These are phyloP conservation scores for Danionella cerebrum DNA, from an alignment of 2,113 vertebrate genomes.

Conservation along the genomic window DNA sequence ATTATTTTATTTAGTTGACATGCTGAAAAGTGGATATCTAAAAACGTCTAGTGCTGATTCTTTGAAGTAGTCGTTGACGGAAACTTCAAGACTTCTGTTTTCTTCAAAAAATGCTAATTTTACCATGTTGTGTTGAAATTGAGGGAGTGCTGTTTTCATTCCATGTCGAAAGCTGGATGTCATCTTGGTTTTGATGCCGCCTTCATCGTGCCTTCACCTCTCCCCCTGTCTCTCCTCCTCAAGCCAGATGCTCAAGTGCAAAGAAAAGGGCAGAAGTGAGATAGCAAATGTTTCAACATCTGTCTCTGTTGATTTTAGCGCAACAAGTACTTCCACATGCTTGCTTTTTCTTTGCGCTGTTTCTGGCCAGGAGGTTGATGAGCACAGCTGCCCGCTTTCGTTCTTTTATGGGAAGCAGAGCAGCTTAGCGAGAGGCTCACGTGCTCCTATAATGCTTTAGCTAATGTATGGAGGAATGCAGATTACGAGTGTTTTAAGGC, in stretches of 20 bases:
- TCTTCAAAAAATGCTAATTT: background rate
- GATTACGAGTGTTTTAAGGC: slow-evolving; percentile 8
- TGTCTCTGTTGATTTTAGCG: slow-evolving; percentile 48
- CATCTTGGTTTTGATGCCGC: slow-evolving; percentile 23
- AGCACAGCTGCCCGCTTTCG: slow-evolving; percentile 62
- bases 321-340: slow-evolving; percentile 68
- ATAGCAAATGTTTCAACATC: slow-evolving; percentile 64
- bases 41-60: background rate
- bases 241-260: slow-evolving; percentile 52
- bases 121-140: background rate
- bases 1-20: too few species aligned
- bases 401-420: slow-evolving; percentile 34
- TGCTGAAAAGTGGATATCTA: too few species aligned
- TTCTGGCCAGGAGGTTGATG: slow-evolving; percentile 53
- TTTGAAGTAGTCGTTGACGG: background rate
- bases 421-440: slow-evolving; percentile 15
- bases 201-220: slow-evolving; percentile 17
- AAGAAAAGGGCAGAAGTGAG: slow-evolving; percentile 52
- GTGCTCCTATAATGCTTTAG: slow-evolving; percentile 17
- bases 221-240: slow-evolving; percentile 6
- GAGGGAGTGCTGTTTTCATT: background rate
- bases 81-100: too few species aligned
- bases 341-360: slow-evolving; percentile 39
- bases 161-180: background rate
- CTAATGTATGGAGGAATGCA: slow-evolving; percentile 7